Conservation (phyloP, 2,113 vertebrate genomes). For the Carassius gibelio region DNA sequence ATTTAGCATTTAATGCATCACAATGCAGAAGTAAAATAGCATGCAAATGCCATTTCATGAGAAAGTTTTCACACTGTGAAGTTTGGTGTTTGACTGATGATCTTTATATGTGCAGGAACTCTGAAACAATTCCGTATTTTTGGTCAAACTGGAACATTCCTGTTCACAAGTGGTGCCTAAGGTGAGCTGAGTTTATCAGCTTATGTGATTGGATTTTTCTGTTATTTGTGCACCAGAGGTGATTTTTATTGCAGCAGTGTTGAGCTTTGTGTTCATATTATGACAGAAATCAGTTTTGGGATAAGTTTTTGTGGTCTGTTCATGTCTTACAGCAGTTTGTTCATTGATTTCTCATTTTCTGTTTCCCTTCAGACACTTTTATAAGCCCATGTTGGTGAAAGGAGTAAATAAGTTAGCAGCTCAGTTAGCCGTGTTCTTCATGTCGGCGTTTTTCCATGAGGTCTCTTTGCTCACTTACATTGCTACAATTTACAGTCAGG, state of each 20-base stretch:
- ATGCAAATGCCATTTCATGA: neutral
- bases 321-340: neutral
- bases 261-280: too few relatives aligned
- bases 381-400: constrained; percentile 83
- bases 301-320: neutral
- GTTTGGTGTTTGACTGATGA: neutral
- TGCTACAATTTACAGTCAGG: neutral
- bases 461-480: constrained; percentile 62
- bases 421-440: constrained; percentile 80
- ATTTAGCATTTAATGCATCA: too few relatives aligned
- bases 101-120: constrained; percentile 78
- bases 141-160: constrained; percentile 97
- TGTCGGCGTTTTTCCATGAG: constrained; percentile 92
- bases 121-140: constrained; percentile 87
- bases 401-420: constrained; percentile 79
- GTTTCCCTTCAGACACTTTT: constrained; percentile 81
- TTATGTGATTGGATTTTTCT: neutral
- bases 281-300: too few relatives aligned
- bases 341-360: neutral
- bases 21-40: too few relatives aligned
- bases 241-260: too few relatives aligned
- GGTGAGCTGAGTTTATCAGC: constrained; percentile 67
- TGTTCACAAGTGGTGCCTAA: constrained; percentile 90
- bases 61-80: neutral
- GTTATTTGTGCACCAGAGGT: neutral